Evolutionary conservation across 1,140 invertebrate genomes (phyloP), one percentile per base, ranked within the genome.

Genomic region (Branchinecta lindahli): DNA sequence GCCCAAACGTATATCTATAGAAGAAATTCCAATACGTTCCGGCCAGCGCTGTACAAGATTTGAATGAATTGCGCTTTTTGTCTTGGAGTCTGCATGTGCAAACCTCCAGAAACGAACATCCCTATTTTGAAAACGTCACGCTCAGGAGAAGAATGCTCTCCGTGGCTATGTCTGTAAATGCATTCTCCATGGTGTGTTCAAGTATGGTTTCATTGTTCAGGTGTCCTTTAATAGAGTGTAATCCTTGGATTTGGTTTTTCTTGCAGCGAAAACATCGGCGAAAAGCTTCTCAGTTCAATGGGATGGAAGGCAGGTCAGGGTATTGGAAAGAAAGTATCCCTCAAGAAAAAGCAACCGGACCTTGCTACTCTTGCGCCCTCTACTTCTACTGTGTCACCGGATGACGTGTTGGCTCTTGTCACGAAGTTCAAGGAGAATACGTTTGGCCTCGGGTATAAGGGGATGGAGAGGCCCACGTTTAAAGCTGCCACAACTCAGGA

Each of bases 271-370:
- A 94, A 94, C 2, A 85, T 96, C 67, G 95, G 95, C 10, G 85
- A 95, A 66, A 83, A 84, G 70, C 83, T 99, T 75, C 79, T 97
- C 0, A 87, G 86, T 71, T 87, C 85, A 74, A 94, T 94, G 86
- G 92, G 89, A 45, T 95, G 95, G 90, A 87, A 87, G 76, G 88
- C 88, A 45, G 93, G 93, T 0, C 90, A 95, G 79, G 94, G 93
- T 5, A 82, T 95, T n/a, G 94, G 93, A 73, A 61, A 73, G 8
- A 80, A 84, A 68, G 74, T 87, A 67, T 86, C 83, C 8, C 82
- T 79, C 33, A 77, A 75, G 44, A 84, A 87, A 73, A 89, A 87
- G 77, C 79, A 81, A 70, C 75, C 75, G 1, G 12, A 15, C 12
- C 52, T 61, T 15, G 18, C 12, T 20, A 15, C 52, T 12, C 12